Evolutionary conservation across 2,797 vertebrate species (phyloP).

Genomic region (Silurus aristotelis): DNA sequence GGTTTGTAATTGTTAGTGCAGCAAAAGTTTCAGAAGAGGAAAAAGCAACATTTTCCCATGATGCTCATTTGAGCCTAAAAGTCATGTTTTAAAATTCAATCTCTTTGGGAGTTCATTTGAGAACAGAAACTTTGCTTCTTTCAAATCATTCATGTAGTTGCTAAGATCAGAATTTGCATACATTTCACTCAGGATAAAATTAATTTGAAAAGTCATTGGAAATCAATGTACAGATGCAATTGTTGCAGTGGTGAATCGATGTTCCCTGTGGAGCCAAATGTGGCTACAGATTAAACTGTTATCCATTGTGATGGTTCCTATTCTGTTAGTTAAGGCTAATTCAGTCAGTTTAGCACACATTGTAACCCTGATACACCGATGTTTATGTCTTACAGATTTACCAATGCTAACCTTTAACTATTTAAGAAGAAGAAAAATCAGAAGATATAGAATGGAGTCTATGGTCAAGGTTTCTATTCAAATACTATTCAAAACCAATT

Average conservation of each 20-base stretch:
- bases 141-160: background rate
- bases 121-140: conserved; percentile 15
- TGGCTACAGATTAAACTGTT: background rate
- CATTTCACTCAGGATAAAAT: conserved; percentile 1
- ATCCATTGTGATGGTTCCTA: background rate
- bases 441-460: background rate
- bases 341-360: conserved; percentile 30
- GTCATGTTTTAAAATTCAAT: conserved; percentile 37
- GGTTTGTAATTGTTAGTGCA: conserved; percentile 40
- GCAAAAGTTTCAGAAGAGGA: conserved; percentile 44
- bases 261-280: background rate
- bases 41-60: conserved; percentile 41
- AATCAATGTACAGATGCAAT: background rate
- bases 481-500: conserved; percentile 12
- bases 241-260: background rate
- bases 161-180: background rate
- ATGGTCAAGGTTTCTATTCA: conserved; percentile 29
- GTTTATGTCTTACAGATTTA: conserved; percentile 23
- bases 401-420: background rate
- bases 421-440: background rate
- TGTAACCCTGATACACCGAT: background rate
- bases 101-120: conserved; percentile 19
- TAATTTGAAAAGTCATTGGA: background rate
- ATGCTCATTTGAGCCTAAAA: conserved; percentile 53
- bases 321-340: conserved; percentile 3